These are phyloP conservation scores for Panagrolaimus sp. DNA, from an alignment of 1,140 invertebrate species.

Conservation along the genomic window DNA sequence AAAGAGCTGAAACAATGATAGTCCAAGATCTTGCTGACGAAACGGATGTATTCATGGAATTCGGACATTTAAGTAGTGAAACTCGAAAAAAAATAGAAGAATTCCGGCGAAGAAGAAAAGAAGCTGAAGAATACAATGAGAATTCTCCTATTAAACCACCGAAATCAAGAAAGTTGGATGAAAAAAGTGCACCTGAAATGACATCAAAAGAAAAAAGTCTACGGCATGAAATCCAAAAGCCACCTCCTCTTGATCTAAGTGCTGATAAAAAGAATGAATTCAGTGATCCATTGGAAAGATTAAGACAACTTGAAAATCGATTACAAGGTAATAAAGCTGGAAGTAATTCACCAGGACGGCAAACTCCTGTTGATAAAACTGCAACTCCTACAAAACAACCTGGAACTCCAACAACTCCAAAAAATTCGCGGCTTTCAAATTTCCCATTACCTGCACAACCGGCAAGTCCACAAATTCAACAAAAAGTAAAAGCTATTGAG, in stretches of 20 bases:
- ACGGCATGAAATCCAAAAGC: conserved; percentile 24
- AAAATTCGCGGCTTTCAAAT: conserved; percentile 9
- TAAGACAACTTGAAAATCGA: conserved; percentile 49
- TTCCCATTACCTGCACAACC: conserved; percentile 11
- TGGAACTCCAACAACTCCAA: conserved; percentile 26
- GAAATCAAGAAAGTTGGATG: conserved; percentile 37
- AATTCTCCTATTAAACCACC: conserved; percentile 57
- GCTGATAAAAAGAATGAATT: conserved; percentile 29
- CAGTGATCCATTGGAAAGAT: conserved; percentile 54
- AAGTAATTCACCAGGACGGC: conserved; percentile 15
- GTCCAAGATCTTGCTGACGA: conserved; percentile 58
- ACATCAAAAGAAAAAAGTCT: conserved; percentile 48
- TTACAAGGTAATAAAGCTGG: conserved; percentile 23
- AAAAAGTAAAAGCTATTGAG: conserved; percentile 12
- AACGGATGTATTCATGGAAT: conserved; percentile 59
- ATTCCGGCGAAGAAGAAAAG: conserved; percentile 52
- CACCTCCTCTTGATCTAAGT: conserved; percentile 10
- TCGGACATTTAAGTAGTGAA: conserved; percentile 50
- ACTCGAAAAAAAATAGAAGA: conserved; percentile 53
- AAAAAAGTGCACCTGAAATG: conserved; percentile 39
- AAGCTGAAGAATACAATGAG: conserved; percentile 58
- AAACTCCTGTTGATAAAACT: conserved; percentile 11
- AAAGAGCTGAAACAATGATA: conserved; percentile 56
- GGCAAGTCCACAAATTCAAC: conserved; percentile 8
- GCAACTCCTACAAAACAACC: background rate